phyloP scores from a whole-genome alignment of 1,140 invertebrate species.

The Aphidius ervi region DNA sequence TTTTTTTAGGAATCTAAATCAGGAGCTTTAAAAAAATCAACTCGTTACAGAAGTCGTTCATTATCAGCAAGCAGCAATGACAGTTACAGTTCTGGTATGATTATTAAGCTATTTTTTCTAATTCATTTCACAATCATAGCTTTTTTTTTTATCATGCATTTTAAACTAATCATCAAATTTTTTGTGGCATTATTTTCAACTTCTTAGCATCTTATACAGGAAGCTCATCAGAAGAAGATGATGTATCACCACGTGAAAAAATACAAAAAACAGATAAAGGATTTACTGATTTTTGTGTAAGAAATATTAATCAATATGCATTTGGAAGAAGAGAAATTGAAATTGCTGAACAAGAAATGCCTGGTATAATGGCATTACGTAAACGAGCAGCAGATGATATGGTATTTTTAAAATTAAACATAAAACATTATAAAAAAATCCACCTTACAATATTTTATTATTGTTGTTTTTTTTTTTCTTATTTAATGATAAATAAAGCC shows the following conservation, averaged over 20 bases:
- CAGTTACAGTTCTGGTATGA: conserved; percentile 83
- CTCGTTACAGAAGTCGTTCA: conserved; percentile 80
- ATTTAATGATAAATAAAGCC: conserved; percentile 51
- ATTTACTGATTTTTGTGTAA: conserved; percentile 84
- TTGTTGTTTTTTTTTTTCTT: conserved; percentile 3
- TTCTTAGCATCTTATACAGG: conserved; percentile 78
- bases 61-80: conserved; percentile 90
- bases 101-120: background rate
- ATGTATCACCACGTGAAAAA: conserved; percentile 82
- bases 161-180: conserved; percentile 32
- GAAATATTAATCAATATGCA: conserved; percentile 86
- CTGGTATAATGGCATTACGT: conserved; percentile 90
- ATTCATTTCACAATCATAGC: conserved; percentile 20
- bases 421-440: too few species aligned
- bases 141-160: conserved; percentile 30
- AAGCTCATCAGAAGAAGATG: conserved; percentile 81
- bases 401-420: conserved; percentile 26
- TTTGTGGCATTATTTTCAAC: too few species aligned
- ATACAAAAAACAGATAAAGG: conserved; percentile 75
- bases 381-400: conserved; percentile 89
- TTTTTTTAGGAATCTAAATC: conserved; percentile 61
- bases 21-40: conserved; percentile 77
- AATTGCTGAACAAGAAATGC: conserved; percentile 99
- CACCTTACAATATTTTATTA: too few species aligned
- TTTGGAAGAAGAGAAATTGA: conserved; percentile 95